These are phyloP conservation scores for Berghia stephanieae DNA, from an alignment of 1,140 invertebrate genomes.

Conservation along the genomic window DNA sequence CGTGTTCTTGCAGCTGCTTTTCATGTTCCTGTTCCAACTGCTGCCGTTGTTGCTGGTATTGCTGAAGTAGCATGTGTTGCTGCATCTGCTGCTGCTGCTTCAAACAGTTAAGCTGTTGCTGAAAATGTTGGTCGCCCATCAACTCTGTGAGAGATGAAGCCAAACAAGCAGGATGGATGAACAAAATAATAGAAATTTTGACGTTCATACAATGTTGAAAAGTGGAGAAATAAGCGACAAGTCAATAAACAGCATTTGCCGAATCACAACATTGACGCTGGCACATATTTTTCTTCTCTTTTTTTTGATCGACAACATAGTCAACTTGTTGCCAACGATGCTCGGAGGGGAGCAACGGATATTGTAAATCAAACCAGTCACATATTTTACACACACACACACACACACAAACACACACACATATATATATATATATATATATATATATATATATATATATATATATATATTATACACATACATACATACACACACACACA, in stretches of 20 bases:
- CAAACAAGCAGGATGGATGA: slow-evolving; percentile 69
- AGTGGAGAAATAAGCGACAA: neutral
- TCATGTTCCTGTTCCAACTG: slow-evolving; percentile 89
- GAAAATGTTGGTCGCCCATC: slow-evolving; percentile 48
- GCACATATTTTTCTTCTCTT: too few species aligned
- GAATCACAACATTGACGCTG: too few species aligned
- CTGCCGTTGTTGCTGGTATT: slow-evolving; percentile 87
- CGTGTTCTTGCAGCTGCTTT: slow-evolving; percentile 85
- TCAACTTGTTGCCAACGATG: too few species aligned
- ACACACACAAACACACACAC: too few species aligned
- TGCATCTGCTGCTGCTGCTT: slow-evolving; percentile 92
- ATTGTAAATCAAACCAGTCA: too few species aligned
- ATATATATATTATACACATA: too few species aligned
- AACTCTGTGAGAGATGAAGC: slow-evolving; percentile 74
- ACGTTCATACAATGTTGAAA: neutral
- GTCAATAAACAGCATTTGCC: neutral
- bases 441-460: too few species aligned
- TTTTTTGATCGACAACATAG: too few species aligned
- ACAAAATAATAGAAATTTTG: slow-evolving; percentile 27
- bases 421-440: too few species aligned
- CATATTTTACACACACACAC: too few species aligned
- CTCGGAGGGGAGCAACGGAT: too few species aligned
- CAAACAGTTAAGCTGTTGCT: slow-evolving; percentile 70
- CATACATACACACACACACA: neutral
- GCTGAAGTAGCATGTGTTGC: slow-evolving; percentile 86